phyloP scores from a whole-genome alignment of 2,797 vertebrate species.

The Silurus aristotelis region DNA sequence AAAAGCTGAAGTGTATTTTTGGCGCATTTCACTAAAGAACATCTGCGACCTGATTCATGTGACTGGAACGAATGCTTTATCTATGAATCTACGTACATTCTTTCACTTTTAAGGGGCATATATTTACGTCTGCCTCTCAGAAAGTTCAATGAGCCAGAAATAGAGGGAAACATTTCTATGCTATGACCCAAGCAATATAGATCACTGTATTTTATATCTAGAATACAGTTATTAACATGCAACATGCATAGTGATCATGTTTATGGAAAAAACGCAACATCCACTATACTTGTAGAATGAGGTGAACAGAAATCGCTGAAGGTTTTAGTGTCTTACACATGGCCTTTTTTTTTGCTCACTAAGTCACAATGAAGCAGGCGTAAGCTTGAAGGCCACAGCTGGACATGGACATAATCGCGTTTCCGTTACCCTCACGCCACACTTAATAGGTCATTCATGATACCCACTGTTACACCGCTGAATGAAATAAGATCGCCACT shows the following conservation, averaged over 20 bases:
- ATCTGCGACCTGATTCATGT: slow-evolving; percentile 30
- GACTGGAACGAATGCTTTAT: slow-evolving; percentile 32
- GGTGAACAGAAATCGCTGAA: background rate
- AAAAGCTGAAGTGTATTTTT: slow-evolving; percentile 23
- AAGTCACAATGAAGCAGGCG: background rate
- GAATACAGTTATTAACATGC: background rate
- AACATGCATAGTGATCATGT: background rate
- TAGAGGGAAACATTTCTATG: background rate
- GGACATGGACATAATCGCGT: slow-evolving; percentile 34
- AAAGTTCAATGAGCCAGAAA: slow-evolving; percentile 15
- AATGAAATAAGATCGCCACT: slow-evolving; percentile 36
- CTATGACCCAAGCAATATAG: background rate
- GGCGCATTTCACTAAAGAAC: slow-evolving; percentile 31
- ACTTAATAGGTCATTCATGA: slow-evolving; percentile 14
- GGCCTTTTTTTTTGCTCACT: background rate
- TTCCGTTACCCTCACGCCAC: slow-evolving; percentile 10
- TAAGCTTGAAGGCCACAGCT: slow-evolving; percentile 37
- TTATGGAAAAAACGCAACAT: background rate
- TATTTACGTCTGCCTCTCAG: background rate
- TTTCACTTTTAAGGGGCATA: slow-evolving; percentile 30
- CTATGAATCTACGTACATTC: slow-evolving; percentile 47
- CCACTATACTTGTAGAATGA: background rate
- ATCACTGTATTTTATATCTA: background rate
- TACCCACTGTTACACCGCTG: slow-evolving; percentile 35
- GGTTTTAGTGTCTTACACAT: background rate